Evolutionary conservation across 2,797 vertebrate species (phyloP).

Genomic region (Oceanodroma leucorhoa): DNA sequence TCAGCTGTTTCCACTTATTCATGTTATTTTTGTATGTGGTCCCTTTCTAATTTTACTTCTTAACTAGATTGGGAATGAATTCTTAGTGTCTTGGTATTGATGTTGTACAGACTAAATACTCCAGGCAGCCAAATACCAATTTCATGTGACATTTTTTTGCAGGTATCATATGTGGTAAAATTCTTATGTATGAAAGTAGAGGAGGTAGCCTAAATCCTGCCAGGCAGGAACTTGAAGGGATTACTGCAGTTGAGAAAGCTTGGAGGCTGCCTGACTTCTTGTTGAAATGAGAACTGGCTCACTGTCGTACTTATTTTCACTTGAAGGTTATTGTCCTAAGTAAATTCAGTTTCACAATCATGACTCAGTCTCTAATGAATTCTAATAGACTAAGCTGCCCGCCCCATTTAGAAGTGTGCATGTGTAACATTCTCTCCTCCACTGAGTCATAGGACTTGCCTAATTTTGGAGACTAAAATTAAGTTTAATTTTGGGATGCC

Average conservation of each 20-base stretch:
- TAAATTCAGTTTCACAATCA: conserved; percentile 53
- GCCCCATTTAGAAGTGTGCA: conserved; percentile 48
- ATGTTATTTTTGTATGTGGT: conserved; percentile 45
- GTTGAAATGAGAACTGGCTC: conserved; percentile 28
- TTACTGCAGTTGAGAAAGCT: neutral
- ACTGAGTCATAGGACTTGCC: conserved; percentile 55
- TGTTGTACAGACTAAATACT: conserved; percentile 32
- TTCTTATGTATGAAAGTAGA: conserved; percentile 24
- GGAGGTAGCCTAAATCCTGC: neutral
- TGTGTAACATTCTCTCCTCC: conserved; percentile 61
- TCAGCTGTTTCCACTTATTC: conserved; percentile 62
- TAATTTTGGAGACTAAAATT: conserved; percentile 64
- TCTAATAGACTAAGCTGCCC: conserved; percentile 58
- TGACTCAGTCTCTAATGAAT: conserved; percentile 65
- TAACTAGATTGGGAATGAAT: conserved; percentile 27
- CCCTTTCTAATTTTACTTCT: conserved; percentile 59
- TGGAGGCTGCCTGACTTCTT: conserved; percentile 8
- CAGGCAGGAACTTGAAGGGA: conserved; percentile 19
- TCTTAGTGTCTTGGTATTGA: conserved; percentile 17
- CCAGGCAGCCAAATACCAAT: conserved; percentile 15
- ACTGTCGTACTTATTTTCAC: conserved; percentile 37
- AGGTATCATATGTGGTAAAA: conserved; percentile 12
- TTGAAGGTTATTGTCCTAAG: conserved; percentile 65
- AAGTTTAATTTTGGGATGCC: conserved; percentile 61
- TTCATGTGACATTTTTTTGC: conserved; percentile 15